Percentiles rank a stretch among this genome's conserved stretches.
These are phyloP conservation scores for Unio delphinus DNA, from an alignment of 2,888 invertebrate species.

Conservation along the genomic window DNA sequence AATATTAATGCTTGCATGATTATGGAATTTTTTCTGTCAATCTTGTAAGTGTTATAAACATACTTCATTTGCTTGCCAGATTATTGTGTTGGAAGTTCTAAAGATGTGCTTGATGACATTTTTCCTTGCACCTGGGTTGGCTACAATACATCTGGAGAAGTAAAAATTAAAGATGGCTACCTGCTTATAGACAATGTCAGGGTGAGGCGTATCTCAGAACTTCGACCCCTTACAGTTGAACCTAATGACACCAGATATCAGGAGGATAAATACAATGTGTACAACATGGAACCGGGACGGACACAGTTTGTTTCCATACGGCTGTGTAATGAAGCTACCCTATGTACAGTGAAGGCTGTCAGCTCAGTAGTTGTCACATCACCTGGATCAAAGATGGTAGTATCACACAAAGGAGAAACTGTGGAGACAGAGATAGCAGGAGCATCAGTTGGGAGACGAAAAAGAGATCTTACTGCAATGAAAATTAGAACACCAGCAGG, in stretches of 20 bases:
- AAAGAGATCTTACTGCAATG: constrained; percentile 10
- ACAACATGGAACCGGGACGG: constrained; percentile 45
- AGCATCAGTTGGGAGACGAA: constrained; percentile 6
- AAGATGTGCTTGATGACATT: constrained; percentile 22
- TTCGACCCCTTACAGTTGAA: constrained; percentile 18
- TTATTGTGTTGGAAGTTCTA: constrained; percentile 37
- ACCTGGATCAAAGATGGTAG: constrained; percentile 16
- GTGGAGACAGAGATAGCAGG: constrained; percentile 12
- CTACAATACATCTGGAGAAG: constrained; percentile 29
- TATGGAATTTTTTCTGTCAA: no score
- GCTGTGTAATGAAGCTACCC: constrained; percentile 43
- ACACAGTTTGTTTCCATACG: constrained; percentile 38
- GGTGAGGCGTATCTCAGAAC: constrained; percentile 25
- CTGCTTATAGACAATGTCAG: constrained; percentile 19
- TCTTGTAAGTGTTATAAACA: no score
- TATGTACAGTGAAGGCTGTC: constrained; percentile 35
- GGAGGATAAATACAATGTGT: constrained; percentile 16
- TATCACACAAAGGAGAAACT: constrained; percentile 31
- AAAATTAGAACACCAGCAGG: constrained; percentile 24
- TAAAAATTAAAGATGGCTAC: constrained; percentile 29
- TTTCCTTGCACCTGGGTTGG: constrained; percentile 39
- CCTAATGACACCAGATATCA: constrained; percentile 11
- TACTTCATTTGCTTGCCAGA: constrained; percentile 21
- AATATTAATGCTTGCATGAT: no score
- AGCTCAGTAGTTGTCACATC: constrained; percentile 32